These are phyloP conservation scores for Oncorhynchus mykiss DNA, from an alignment of 2,113 vertebrate species.

Conservation along the genomic window DNA sequence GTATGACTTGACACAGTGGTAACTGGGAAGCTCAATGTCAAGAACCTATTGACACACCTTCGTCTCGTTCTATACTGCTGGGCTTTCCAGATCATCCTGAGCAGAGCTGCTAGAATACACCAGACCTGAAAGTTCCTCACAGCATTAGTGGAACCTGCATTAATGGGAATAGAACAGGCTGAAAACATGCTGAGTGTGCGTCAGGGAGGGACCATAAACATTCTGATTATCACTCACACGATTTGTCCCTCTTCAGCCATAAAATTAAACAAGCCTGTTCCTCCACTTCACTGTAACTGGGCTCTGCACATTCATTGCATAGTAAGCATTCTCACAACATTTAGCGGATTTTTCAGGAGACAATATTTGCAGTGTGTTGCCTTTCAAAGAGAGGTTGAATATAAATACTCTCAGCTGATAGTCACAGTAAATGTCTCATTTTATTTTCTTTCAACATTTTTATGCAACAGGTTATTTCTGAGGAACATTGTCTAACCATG, in stretches of 20 bases:
- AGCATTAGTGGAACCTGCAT: slow-evolving; percentile 8
- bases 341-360: too few species aligned
- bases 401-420: too few species aligned
- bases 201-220: neutral
- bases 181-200: neutral
- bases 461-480: too few species aligned
- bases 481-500: too few species aligned
- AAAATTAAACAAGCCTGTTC: neutral
- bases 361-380: too few species aligned
- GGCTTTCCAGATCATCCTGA: neutral
- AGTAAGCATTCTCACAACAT: neutral
- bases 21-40: too few species aligned
- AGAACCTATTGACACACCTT: too few species aligned
- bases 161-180: slow-evolving; percentile 7
- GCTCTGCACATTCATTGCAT: neutral
- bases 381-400: too few species aligned
- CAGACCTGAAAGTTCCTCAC: slow-evolving; percentile 11
- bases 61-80: too few species aligned
- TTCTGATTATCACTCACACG: slow-evolving; percentile 11
- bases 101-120: neutral
- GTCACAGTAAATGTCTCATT: too few species aligned
- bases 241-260: slow-evolving; percentile 2
- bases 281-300: neutral
- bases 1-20: too few species aligned
- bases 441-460: too few species aligned